Percentiles rank a stretch among this genome's conserved stretches.
Evolutionary conservation across 2,113 vertebrate genomes (phyloP).

Genomic region (Lamprologus ornatipinnis): DNA sequence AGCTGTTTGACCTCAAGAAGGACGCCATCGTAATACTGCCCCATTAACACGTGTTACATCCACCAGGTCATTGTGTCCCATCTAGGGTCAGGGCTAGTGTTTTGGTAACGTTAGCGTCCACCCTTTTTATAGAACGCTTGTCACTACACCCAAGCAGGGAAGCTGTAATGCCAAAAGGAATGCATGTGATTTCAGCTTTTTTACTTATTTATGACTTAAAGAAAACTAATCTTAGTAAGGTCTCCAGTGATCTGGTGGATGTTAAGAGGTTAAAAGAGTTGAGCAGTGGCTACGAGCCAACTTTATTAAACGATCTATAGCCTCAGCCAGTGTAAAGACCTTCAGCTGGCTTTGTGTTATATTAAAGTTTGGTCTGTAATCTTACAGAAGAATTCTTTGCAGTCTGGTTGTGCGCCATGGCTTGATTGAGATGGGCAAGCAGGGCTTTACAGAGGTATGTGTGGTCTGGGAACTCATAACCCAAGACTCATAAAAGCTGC

Average conservation of each 20-base stretch:
- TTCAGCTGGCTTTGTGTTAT: not conserved
- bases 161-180: not conserved
- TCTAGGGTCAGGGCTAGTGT: not conserved
- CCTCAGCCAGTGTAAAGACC: not conserved
- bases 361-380: constrained; percentile 4
- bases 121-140: not conserved
- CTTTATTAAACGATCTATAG: not conserved
- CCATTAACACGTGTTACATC: not conserved
- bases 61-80: not conserved
- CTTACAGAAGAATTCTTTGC: not conserved
- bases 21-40: not conserved
- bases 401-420: constrained; percentile 5
- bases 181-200: not conserved
- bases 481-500: constrained; percentile 33
- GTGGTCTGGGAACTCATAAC: constrained; percentile 53
- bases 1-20: constrained; percentile 34
- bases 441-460: constrained; percentile 45
- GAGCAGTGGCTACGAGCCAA: not conserved
- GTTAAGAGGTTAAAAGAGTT: not conserved
- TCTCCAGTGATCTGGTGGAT: not conserved
- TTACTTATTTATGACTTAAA: not conserved
- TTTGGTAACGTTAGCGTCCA: not conserved
- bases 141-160: not conserved
- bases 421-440: constrained; percentile 30
- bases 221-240: not conserved